Evolutionary conservation across 1,140 invertebrate genomes (phyloP), one percentile per base, ranked within the genome.

Genomic region (Drosophila micromelanica): DNA sequence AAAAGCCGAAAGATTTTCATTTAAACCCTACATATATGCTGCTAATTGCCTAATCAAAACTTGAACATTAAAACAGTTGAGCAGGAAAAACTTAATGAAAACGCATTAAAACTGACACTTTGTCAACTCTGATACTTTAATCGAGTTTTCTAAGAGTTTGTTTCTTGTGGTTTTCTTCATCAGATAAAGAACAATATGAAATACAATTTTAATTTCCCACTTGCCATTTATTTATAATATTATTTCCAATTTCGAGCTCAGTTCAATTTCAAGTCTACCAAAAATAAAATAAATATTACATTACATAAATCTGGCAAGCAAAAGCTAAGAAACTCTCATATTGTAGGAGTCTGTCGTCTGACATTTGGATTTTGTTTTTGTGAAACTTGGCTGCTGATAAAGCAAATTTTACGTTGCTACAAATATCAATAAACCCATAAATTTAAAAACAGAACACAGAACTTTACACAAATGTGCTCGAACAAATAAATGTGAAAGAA

Each of bases 351-450:
- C 27, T 48, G 20, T n/a, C 20, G 17, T 38, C 32, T 37, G 35
- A 27, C 30, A 30, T 40, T 32, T 12, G 45, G 8, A 49, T 40
- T 40, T 20, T 5, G 11, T 9, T 40, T 57, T 35, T 27, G 20
- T 23, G 11, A n/a, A 54, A 38, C 48, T 63, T 46, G 20, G 3
- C 35, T 72, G 69, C 69, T 72, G 69, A 72, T 72, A 72, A 65
- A 57, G 69, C 69, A 65, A 63, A 71, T 70, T 70, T 55, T 48
- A 55, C 43, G 46, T 56, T 45, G 42, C 32, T 32, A 9, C 35
- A 55, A 70, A 45, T 72, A 72, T 72, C 69, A 72, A 72, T 72
- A 65, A 72, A 65, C 69, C 27, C 69, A 72, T 72, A 72, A 72
- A 72, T 72, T 72, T 64, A 32, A 56, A 70, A 63, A 38, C 43